A percentile compares a stretch with the other conserved stretches of the same genome.
These are phyloP conservation scores for Fragum whitleyi DNA, from an alignment of 2,888 invertebrate genomes.

Conservation along the genomic window DNA sequence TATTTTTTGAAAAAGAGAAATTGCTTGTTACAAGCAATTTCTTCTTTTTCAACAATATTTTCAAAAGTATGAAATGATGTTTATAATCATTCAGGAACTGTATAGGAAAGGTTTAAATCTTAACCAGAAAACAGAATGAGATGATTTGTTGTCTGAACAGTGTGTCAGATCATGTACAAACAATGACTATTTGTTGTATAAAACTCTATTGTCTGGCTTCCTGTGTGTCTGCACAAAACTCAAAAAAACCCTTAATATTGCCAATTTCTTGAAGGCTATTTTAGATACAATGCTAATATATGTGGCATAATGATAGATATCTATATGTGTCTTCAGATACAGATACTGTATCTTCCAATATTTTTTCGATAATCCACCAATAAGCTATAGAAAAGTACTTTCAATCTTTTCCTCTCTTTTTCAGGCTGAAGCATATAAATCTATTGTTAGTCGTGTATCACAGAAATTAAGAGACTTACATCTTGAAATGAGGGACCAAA, in stretches of 20 bases:
- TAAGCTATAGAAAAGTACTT: not conserved
- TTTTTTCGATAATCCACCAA: not conserved
- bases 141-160: too few relatives aligned
- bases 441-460: constrained; percentile 47
- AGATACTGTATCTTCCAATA: not conserved
- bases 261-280: too few relatives aligned
- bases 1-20: not conserved
- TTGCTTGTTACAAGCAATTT: not conserved
- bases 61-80: too few relatives aligned
- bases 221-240: not conserved
- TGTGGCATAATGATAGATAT: too few relatives aligned
- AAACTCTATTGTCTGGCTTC: too few relatives aligned
- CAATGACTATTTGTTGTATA: too few relatives aligned
- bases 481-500: not conserved
- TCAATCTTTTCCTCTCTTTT: constrained; percentile 10
- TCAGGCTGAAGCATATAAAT: constrained; percentile 68
- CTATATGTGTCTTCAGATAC: too few relatives aligned
- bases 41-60: not conserved
- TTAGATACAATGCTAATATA: too few relatives aligned
- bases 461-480: not conserved
- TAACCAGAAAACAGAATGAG: too few relatives aligned
- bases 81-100: too few relatives aligned
- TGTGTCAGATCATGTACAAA: too few relatives aligned
- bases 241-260: not conserved
- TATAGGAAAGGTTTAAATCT: too few relatives aligned